phyloP scores from a whole-genome alignment of 2,888 invertebrate genomes.

The Mesorhabditis sp. region DNA sequence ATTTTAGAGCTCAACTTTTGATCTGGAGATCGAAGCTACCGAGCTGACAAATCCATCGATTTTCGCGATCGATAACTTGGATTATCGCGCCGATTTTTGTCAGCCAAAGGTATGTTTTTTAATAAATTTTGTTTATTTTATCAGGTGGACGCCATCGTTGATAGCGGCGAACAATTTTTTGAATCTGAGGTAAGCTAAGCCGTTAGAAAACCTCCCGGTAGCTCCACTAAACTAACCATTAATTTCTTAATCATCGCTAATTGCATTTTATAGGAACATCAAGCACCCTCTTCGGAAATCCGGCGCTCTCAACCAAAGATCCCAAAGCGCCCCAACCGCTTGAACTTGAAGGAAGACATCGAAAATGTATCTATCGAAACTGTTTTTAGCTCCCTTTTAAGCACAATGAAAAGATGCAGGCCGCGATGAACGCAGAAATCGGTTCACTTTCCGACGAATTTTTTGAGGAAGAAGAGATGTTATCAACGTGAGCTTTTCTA shows the following conservation, averaged over 20 bases:
- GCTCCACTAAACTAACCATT: too few species aligned
- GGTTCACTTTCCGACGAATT: not conserved
- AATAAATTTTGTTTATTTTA: not conserved
- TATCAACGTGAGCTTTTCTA: too few species aligned
- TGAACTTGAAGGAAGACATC: not conserved
- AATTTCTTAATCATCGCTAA: too few species aligned
- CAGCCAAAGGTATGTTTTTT: not conserved
- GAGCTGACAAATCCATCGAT: not conserved
- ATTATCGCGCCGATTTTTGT: not conserved
- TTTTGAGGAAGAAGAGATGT: not conserved
- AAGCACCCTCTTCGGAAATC: not conserved
- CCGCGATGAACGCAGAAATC: not conserved
- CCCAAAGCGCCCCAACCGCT: conserved; percentile 1
- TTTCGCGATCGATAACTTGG: not conserved
- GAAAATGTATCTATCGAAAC: not conserved
- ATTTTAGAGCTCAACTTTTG: not conserved
- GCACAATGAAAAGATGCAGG: not conserved
- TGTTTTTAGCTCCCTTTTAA: not conserved
- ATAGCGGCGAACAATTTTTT: not conserved
- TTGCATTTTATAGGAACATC: too few species aligned
- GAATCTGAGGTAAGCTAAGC: not conserved
- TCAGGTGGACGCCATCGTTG: too few species aligned
- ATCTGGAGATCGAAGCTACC: not conserved
- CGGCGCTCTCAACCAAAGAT: not conserved
- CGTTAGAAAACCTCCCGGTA: too few species aligned